These are phyloP conservation scores for Siderastrea radians DNA, from an alignment of 92 coral and sea anemone species.

Conservation along the genomic window DNA sequence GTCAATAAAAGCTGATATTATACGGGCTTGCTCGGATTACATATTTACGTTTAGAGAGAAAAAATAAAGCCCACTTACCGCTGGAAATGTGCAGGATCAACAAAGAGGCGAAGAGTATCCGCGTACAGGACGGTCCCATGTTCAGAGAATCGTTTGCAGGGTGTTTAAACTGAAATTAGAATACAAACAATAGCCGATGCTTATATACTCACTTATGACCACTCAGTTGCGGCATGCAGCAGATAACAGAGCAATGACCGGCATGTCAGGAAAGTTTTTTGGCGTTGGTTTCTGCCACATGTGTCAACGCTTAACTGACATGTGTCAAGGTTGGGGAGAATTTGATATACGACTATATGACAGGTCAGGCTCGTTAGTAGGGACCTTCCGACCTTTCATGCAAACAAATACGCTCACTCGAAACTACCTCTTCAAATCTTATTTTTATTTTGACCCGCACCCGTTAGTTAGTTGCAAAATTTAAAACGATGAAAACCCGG, in stretches of 20 bases:
- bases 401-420: slow-evolving; percentile 17
- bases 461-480: neutral
- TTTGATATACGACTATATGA: slow-evolving; percentile 67
- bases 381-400: slow-evolving; percentile 52
- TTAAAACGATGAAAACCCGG: slow-evolving; percentile 38
- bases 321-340: slow-evolving; percentile 32
- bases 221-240: slow-evolving; percentile 48
- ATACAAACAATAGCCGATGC: slow-evolving; percentile 42
- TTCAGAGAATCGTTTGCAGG: neutral
- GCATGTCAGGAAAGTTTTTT: slow-evolving; percentile 43
- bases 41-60: slow-evolving; percentile 25
- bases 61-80: slow-evolving; percentile 47
- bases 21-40: slow-evolving; percentile 69
- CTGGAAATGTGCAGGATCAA: slow-evolving; percentile 4
- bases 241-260: slow-evolving; percentile 62
- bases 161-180: slow-evolving; percentile 40
- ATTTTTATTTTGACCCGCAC: slow-evolving; percentile 31
- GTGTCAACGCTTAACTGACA: slow-evolving; percentile 55
- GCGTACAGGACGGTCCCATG: slow-evolving; percentile 40
- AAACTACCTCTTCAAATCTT: neutral
- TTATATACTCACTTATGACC: slow-evolving; percentile 50
- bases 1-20: slow-evolving; percentile 30
- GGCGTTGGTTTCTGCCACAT: slow-evolving; percentile 36
- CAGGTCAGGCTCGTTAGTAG: slow-evolving; percentile 78
- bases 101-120: slow-evolving; percentile 12